phyloP scores from a whole-genome alignment of 2,888 invertebrate genomes.

The Leucoptera coffeella region DNA sequence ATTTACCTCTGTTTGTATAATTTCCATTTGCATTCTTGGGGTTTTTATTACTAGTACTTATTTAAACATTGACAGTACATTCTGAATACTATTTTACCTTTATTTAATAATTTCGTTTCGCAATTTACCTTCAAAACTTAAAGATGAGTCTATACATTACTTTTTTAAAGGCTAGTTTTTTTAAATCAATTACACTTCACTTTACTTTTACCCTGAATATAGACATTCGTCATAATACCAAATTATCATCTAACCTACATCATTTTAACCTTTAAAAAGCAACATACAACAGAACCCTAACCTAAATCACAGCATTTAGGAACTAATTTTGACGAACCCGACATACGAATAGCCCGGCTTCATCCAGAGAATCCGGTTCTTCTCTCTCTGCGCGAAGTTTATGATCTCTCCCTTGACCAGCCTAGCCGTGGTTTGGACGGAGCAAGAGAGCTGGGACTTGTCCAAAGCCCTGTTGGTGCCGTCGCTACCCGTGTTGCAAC shows the following conservation, averaged over 20 bases:
- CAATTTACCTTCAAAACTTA: too few relatives aligned
- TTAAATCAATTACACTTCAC: too few relatives aligned
- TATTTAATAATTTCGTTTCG: too few relatives aligned
- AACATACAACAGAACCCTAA: too few relatives aligned
- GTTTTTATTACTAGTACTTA: too few relatives aligned
- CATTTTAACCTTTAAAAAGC: not conserved
- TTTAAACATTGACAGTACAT: conserved; percentile 3
- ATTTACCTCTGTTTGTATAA: too few relatives aligned
- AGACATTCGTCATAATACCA: too few relatives aligned
- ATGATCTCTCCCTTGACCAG: conserved; percentile 23
- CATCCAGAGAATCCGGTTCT: conserved; percentile 28
- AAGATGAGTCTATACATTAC: too few relatives aligned
- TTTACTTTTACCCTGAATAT: too few relatives aligned
- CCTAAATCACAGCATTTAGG: conserved; percentile 24
- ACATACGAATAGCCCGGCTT: conserved; percentile 29
- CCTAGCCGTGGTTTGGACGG: conserved; percentile 25
- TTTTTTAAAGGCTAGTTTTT: too few relatives aligned
- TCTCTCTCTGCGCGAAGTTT: conserved; percentile 29
- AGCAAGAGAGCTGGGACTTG: conserved; percentile 32
- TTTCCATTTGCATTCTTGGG: too few relatives aligned
- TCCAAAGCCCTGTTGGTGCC: conserved; percentile 15
- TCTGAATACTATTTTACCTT: not conserved
- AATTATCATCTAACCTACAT: too few relatives aligned
- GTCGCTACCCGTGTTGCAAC: conserved; percentile 31
- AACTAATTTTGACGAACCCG: conserved; percentile 37